These are phyloP conservation scores for Bradypodion pumilum DNA, from an alignment of 2,797 vertebrate genomes.

Conservation along the genomic window DNA sequence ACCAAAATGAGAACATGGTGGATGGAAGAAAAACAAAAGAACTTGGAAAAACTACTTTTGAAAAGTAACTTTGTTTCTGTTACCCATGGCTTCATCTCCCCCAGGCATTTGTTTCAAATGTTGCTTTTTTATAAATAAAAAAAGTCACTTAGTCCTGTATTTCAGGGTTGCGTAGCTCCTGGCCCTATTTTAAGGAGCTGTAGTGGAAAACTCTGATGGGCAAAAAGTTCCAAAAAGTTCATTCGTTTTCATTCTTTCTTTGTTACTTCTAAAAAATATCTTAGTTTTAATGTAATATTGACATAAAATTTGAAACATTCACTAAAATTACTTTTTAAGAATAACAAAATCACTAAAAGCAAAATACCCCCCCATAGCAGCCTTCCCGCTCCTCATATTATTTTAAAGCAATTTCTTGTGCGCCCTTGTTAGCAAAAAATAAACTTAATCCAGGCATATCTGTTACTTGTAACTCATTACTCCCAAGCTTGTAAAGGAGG, in stretches of 20 bases:
- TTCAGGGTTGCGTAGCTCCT: too few relatives aligned
- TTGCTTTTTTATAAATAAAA: neutral
- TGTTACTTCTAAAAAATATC: neutral
- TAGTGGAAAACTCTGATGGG: too few relatives aligned
- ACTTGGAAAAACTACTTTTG: neutral
- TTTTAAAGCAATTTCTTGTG: too few relatives aligned
- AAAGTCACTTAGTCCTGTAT: too few relatives aligned
- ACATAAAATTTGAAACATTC: neutral
- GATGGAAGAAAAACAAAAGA: neutral
- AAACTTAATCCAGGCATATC: neutral
- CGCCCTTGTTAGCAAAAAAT: neutral
- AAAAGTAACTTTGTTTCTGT: neutral
- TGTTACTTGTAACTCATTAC: neutral
- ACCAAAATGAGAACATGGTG: neutral
- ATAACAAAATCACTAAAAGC: too few relatives aligned
- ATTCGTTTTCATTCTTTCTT: neutral
- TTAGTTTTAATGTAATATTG: neutral
- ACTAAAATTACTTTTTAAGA: neutral
- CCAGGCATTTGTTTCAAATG: neutral
- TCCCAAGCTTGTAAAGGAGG: constrained; percentile 4
- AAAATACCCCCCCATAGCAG: too few relatives aligned
- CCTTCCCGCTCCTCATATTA: too few relatives aligned
- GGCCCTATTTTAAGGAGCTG: too few relatives aligned
- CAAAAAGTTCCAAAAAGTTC: neutral
- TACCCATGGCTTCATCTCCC: neutral